Base-by-base conservation (phyloP, 2,888 invertebrate species). In the Cataglyphis albicans region DNA sequence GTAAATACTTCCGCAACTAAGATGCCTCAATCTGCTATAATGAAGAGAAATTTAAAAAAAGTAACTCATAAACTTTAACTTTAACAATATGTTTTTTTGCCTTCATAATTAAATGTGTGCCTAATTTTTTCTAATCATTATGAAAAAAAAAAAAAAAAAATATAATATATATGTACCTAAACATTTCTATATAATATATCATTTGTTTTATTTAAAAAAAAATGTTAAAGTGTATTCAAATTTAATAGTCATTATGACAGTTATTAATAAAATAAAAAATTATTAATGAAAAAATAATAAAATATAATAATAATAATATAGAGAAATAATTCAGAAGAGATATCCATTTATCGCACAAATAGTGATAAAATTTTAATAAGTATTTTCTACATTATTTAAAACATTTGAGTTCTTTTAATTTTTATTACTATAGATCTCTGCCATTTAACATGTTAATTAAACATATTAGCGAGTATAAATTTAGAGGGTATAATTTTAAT, bases 71-170 rank as follows among this genome's bases (percentile, higher is more conserved):
- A 63, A 44, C 0, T 21, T 29, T 74, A 57, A 18, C 5, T 59
- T 21, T 2, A n/a, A n/a, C 1, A n/a, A 21, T 6, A 2, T 21
- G 1, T 9, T n/a, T 70, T 70, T 15, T 15, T 9, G 25, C 7
- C 15, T 61, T 29, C 18, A 32, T 61, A 6, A 29, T 18, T 29
- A 29, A 4, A 12, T 9, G 18, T 18, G 32, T 32, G 4, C 9
- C 3, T 21, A 63, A 10, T 35, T 21, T 44, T 7, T 10, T 74
- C 3, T 21, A 32, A 2, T 32, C 12, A 0, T 15, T 18, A 55
- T 18, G 9, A 35, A 6, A 25, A 55, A 70, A 70, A 52, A n/a
- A 52, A 59, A 59, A 38, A 70, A 70, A 52, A 52, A 52, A n/a
- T 48, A 0, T 52, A 52, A 44, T 44, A 44, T 15, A 44, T 44